Base-by-base conservation (phyloP, 2,888 invertebrate genomes). In the Drosophila robusta region DNA sequence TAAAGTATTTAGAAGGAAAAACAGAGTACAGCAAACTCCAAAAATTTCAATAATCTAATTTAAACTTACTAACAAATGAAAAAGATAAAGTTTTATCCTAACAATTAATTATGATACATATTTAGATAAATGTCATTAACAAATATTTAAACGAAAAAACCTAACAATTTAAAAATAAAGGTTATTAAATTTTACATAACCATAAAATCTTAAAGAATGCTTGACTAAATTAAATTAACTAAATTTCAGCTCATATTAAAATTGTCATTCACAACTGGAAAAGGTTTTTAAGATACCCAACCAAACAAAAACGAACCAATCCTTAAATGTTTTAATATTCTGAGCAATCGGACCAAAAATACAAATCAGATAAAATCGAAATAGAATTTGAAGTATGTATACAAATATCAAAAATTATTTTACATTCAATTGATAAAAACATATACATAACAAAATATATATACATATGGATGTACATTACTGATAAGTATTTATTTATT, bases 341-440 rank as follows among this genome's bases (percentile, higher is more conserved):
- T 78, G 62, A 67, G 75, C 84, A 76, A 85, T 84, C 80, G 84
- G 87, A 85, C 87, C 84, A 85, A 84, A 70, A 68, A 72, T 58
- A 68, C 61, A 65, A 70, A 70, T 63, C 65, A 78, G 58, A 71
- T 54, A 54, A 64, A 52, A 69, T 16, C 36, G 41, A 62, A 73
- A 68, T 52, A 75, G 69, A 65, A 70, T 60, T 62, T 67, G 68
- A 78, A 70, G 39, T 70, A 70, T 70, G 39, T 70, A 68, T 70
- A 69, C 46, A 72, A 64, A 76, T 77, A 75, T 72, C 66, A 38
- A 61, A 65, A 44, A 57, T 47, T 50, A 78, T 58, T 69, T 72
- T 78, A 60, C 68, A 81, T 47, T 51, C 50, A 65, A 70, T 65
- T 65, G 56, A 70, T 70, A 73, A 51, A 49, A 45, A 51, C 44